These are phyloP conservation scores for Gymnorhina tibicen DNA, from an alignment of 2,113 vertebrate species.

Conservation along the genomic window DNA sequence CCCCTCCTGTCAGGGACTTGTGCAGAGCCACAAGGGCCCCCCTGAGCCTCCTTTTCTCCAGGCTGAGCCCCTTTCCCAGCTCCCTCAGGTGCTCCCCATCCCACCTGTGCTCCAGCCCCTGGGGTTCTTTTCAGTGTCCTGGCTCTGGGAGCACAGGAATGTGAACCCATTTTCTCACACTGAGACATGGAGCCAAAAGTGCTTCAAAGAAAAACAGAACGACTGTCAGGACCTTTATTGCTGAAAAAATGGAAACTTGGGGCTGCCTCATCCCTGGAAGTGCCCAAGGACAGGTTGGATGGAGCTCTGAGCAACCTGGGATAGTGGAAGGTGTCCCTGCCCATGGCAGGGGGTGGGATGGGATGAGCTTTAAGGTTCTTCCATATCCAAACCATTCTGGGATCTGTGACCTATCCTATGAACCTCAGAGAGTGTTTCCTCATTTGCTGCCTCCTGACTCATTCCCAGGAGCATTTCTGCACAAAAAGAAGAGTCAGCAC, in stretches of 20 bases:
- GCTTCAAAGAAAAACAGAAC: background rate
- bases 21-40: background rate
- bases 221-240: background rate
- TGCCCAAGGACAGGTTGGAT: background rate
- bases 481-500: background rate
- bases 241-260: background rate
- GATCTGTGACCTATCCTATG: background rate
- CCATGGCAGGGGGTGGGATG: background rate
- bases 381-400: background rate
- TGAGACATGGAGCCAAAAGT: background rate
- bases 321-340: background rate
- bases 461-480: background rate
- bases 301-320: background rate
- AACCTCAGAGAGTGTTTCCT: background rate
- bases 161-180: background rate
- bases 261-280: background rate
- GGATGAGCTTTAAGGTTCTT: background rate
- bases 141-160: background rate
- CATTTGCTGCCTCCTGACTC: background rate
- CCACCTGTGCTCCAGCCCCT: background rate
- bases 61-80: background rate
- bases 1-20: background rate
- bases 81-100: background rate
- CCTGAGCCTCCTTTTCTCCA: background rate
- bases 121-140: background rate